These are phyloP conservation scores for Cyclophora albipunctata DNA, from an alignment of 2,888 invertebrate genomes.

Conservation along the genomic window DNA sequence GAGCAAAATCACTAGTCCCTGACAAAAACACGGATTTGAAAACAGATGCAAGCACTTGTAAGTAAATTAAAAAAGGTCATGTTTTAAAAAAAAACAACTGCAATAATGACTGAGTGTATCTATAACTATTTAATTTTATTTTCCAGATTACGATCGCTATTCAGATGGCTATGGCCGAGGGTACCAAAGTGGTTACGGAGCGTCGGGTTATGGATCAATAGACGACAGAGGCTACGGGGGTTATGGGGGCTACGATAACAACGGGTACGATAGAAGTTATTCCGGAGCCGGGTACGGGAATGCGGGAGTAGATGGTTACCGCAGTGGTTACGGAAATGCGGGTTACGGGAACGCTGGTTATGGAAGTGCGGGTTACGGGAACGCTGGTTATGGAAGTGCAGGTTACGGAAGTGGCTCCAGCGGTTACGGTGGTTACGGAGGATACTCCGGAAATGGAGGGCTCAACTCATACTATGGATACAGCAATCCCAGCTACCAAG, in stretches of 20 bases:
- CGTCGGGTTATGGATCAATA: slow-evolving; percentile 8
- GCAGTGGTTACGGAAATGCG: slow-evolving; percentile 20
- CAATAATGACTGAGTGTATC: too few species aligned
- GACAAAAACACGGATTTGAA: slow-evolving; percentile 44
- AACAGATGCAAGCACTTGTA: slow-evolving; percentile 55
- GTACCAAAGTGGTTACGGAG: slow-evolving; percentile 30
- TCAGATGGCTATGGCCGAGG: slow-evolving; percentile 14
- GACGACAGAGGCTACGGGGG: slow-evolving; percentile 26
- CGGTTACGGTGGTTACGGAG: slow-evolving; percentile 64
- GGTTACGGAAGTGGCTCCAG: slow-evolving; percentile 28
- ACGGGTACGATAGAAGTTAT: not conserved
- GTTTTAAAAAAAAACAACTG: too few species aligned
- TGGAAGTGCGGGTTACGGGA: slow-evolving; percentile 9
- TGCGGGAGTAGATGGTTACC: slow-evolving; percentile 1
- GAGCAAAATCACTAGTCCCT: slow-evolving; percentile 15
- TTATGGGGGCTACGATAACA: slow-evolving; percentile 9
- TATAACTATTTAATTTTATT: slow-evolving; percentile 4
- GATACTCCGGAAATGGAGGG: slow-evolving; percentile 77
- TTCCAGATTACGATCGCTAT: slow-evolving; percentile 24
- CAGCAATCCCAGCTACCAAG: slow-evolving; percentile 70
- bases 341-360: slow-evolving; percentile 10
- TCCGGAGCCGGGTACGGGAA: not conserved
- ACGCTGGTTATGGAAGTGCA: slow-evolving; percentile 32
- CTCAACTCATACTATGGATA: slow-evolving; percentile 75
- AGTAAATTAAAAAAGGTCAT: slow-evolving; percentile 16